A percentile compares a stretch with the other conserved stretches of the same genome.
Evolutionary conservation across 2,797 vertebrate genomes (phyloP).

Genomic region (Champsocephalus esox): DNA sequence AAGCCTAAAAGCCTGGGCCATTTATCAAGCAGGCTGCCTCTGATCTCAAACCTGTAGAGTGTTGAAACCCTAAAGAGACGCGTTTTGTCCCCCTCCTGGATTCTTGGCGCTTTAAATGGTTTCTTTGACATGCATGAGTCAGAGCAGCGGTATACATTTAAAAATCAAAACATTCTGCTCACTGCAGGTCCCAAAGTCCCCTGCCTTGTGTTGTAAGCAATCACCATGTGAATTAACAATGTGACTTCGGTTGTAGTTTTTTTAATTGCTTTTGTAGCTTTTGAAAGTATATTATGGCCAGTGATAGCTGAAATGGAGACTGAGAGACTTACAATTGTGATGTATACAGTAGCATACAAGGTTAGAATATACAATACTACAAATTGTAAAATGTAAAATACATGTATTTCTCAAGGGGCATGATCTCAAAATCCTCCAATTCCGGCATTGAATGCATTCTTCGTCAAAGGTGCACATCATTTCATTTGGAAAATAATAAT

Average conservation of each 20-base stretch:
- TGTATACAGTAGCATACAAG: background rate
- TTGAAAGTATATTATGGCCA: conserved; percentile 23
- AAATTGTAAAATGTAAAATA: background rate
- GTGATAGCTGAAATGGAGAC: conserved; percentile 30
- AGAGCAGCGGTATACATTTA: conserved; percentile 74
- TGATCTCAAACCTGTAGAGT: conserved; percentile 76
- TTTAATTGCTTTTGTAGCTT: conserved; percentile 57
- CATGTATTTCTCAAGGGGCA: background rate
- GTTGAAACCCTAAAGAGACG: conserved; percentile 68
- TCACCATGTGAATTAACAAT: conserved; percentile 74
- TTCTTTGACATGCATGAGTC: conserved; percentile 82
- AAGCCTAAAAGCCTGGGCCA: conserved; percentile 59
- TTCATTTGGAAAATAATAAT: background rate
- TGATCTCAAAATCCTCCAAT: background rate
- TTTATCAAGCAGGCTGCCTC: conserved; percentile 70
- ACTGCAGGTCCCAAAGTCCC: conserved; percentile 58
- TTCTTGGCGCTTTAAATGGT: conserved; percentile 69
- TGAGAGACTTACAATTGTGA: conserved; percentile 6
- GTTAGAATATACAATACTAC: background rate
- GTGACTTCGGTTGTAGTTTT: conserved; percentile 65
- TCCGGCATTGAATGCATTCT: background rate
- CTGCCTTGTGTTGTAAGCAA: conserved; percentile 64
- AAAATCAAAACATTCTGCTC: conserved; percentile 77
- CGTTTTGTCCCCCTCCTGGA: conserved; percentile 61
- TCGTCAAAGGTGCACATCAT: background rate